phyloP scores from a whole-genome alignment of 2,113 vertebrate genomes.

The Protomyctophum bolini region DNA sequence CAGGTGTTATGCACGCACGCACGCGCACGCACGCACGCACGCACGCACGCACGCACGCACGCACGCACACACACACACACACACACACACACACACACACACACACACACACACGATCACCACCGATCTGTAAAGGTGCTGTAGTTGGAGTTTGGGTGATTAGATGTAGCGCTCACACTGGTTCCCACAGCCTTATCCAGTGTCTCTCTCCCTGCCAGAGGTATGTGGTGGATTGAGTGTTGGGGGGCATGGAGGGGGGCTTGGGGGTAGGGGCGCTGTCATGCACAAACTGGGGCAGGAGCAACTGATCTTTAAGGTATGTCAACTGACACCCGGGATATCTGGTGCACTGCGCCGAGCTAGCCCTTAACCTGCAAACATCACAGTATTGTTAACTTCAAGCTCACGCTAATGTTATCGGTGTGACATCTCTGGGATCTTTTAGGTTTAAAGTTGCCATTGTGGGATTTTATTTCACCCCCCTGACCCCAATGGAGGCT shows the following conservation, averaged over 20 bases:
- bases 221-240: constrained; percentile 57
- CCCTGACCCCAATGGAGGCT: constrained; percentile 22
- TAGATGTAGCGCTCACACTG: constrained; percentile 39
- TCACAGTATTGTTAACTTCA: constrained; percentile 50
- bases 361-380: constrained; percentile 60
- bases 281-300: constrained; percentile 58
- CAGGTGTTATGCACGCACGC: not conserved
- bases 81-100: not conserved
- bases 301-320: constrained; percentile 71
- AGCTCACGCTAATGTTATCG: too few relatives aligned
- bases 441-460: constrained; percentile 37
- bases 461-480: constrained; percentile 1
- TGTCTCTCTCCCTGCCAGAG: constrained; percentile 69
- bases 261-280: constrained; percentile 43
- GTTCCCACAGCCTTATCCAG: constrained; percentile 75
- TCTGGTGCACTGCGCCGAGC: constrained; percentile 50
- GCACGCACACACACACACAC: too few relatives aligned
- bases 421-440: constrained; percentile 20
- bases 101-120: not conserved
- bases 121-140: constrained; percentile 25
- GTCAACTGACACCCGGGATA: constrained; percentile 58
- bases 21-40: not conserved
- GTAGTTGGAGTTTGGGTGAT: constrained; percentile 19
- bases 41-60: too few relatives aligned
- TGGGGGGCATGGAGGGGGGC: too few relatives aligned